Percentiles rank a stretch among this genome's conserved stretches.
Evolutionary conservation across 2,113 vertebrate genomes (phyloP).

Genomic region (Macroglossus sobrinus): DNA sequence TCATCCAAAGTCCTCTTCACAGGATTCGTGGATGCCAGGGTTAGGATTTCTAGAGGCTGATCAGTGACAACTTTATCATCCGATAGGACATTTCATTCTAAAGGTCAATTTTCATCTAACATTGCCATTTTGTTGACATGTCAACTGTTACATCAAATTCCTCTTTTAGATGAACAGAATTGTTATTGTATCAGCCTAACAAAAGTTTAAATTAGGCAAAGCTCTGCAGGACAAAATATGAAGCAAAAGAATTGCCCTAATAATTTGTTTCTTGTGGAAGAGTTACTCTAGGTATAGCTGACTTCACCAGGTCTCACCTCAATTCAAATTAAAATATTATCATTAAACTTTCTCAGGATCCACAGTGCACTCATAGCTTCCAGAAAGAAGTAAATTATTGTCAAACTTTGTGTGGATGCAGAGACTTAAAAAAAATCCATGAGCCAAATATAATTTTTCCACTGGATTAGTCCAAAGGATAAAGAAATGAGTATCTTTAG

Average conservation of each 20-base stretch:
- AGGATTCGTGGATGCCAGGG: not conserved
- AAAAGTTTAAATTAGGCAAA: not conserved
- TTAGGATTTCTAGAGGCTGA: not conserved
- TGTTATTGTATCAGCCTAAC: not conserved
- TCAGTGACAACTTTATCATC: not conserved
- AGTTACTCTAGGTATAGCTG: not conserved
- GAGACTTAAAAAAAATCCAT: not conserved
- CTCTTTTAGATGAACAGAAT: not conserved
- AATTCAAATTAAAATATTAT: not conserved
- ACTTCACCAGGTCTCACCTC: not conserved
- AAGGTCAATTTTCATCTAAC: not conserved
- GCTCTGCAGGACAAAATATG: not conserved
- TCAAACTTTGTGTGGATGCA: not conserved
- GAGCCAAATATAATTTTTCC: not conserved
- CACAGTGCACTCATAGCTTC: not conserved
- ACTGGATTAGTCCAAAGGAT: not conserved
- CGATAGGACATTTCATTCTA: not conserved
- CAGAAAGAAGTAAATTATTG: not conserved
- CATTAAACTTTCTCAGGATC: not conserved
- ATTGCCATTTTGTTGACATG: not conserved
- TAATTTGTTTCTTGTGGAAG: not conserved
- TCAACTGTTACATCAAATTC: not conserved
- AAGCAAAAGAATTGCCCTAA: not conserved
- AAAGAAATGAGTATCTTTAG: conserved; percentile 38
- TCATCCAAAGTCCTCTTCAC: not conserved